Evolutionary conservation across 1,140 invertebrate species (phyloP), one percentile per base, ranked within the genome.

Genomic region (Drosophila sucinea): DNA sequence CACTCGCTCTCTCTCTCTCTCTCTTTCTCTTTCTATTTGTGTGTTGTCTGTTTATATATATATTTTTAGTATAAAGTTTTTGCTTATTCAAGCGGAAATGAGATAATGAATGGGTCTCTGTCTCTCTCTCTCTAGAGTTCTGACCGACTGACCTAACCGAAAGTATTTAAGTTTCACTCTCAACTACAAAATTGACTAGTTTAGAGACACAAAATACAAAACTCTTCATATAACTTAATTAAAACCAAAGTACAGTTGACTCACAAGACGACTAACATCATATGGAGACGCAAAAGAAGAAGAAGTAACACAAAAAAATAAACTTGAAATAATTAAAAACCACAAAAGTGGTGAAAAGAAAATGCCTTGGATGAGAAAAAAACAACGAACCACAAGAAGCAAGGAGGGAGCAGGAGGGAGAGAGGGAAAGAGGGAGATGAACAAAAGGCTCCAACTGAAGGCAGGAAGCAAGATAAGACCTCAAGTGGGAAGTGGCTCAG

Each of bases 241-340:
- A 81, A 81, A 71, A 30, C 8, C 41, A 35, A 44, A 77, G 60
- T 77, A 66, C 74, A 72, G 65, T 67, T 64, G 47, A 40, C 64
- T 58, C 35, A 51, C 44, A 51, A 51, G 8, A 51, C 44, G 44
- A 51, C 23, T 51, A 51, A 51, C 27, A 51, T 27, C 44, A 51
- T 51, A 51, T 27, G 23, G 10, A 51, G 23, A 51, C 4, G 40
- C 4, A 41, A 11, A 41, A 41, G n/a, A 41, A 47, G 29, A 33
- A 17, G 56, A 23, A 38, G 47, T 3, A 63, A n/a, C 27, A 54
- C 11, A 29, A 40, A n/a, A 38, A 29, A 65, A 55, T 68, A 75
- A 67, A 74, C 76, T 79, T 79, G 72, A 82, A 86, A 82, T 87
- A 86, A 87, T 86, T 82, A 83, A 86, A 87, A 87, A 82, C 83